Conservation (phyloP, 2,797 vertebrate genomes). For the Taenioides sp. region DNA sequence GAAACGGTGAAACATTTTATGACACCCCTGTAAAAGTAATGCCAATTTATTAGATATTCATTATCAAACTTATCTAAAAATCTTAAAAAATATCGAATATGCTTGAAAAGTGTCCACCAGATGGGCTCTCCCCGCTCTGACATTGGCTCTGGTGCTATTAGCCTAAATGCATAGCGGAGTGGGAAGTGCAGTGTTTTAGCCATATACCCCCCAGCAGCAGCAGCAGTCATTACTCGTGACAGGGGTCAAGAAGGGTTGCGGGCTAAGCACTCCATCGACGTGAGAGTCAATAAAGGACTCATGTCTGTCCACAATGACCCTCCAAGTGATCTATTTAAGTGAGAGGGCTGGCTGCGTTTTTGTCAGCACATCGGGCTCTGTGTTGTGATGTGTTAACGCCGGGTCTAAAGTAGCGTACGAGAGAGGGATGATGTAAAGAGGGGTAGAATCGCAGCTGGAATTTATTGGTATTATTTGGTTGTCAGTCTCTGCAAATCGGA, state of each 20-base stretch:
- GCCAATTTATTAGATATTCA: not conserved
- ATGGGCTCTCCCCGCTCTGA: not conserved
- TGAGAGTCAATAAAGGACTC: slow-evolving; percentile 76
- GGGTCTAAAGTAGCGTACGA: slow-evolving; percentile 4
- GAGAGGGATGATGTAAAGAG: not conserved
- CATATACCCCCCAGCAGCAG: slow-evolving; percentile 55
- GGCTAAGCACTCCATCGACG: slow-evolving; percentile 75
- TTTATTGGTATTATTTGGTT: not conserved
- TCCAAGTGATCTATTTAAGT: slow-evolving; percentile 58
- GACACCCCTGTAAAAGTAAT: not conserved
- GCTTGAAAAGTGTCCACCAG: not conserved
- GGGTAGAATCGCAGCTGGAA: not conserved
- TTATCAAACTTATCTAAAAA: not conserved
- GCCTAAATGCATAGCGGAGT: slow-evolving; percentile 32
- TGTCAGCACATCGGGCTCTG: slow-evolving; percentile 43
- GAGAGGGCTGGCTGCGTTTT: slow-evolving; percentile 35
- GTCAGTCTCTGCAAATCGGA: not conserved
- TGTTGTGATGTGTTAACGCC: slow-evolving; percentile 32
- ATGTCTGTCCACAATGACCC: slow-evolving; percentile 64
- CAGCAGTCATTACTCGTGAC: slow-evolving; percentile 73
- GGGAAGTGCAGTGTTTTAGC: slow-evolving; percentile 41
- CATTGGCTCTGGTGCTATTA: slow-evolving; percentile 21
- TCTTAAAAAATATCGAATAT: not conserved
- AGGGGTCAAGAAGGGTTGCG: slow-evolving; percentile 78
- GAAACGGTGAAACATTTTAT: not conserved